A percentile compares a stretch with the other conserved stretches of the same genome.
Conservation (phyloP, 2,113 vertebrate genomes). For the Rhegmatorhina hoffmannsi region DNA sequence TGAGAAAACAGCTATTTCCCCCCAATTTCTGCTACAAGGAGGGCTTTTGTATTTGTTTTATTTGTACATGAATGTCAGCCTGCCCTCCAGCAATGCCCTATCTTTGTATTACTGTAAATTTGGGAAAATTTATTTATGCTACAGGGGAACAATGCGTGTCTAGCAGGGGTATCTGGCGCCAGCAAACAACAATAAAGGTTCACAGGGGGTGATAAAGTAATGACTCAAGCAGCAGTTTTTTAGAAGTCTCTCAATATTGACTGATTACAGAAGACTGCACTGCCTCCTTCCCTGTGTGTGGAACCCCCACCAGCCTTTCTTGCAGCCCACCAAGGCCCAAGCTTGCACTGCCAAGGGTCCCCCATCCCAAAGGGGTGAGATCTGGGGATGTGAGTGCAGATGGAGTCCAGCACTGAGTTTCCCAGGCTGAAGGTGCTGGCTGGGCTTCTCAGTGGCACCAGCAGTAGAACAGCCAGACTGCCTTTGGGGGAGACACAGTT, state of each 20-base stretch:
- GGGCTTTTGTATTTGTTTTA: slow-evolving; percentile 32
- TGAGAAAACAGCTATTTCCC: slow-evolving; percentile 4
- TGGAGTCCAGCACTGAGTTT: not conserved
- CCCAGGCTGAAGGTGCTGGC: not conserved
- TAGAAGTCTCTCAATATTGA: slow-evolving; percentile 17
- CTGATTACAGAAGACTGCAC: slow-evolving; percentile 6
- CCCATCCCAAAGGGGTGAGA: not conserved
- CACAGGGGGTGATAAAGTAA: slow-evolving; percentile 24
- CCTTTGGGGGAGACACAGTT: not conserved
- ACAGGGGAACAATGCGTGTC: slow-evolving; percentile 60
- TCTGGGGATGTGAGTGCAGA: not conserved
- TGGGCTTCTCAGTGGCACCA: not conserved
- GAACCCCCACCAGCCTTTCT: not conserved
- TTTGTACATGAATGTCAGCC: slow-evolving; percentile 47
- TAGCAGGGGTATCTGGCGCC: slow-evolving; percentile 55
- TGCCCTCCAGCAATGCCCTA: slow-evolving; percentile 61
- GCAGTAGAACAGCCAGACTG: not conserved
- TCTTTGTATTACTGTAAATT: slow-evolving; percentile 46
- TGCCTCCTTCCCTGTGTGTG: not conserved
- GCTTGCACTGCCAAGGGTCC: not conserved
- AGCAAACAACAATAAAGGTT: slow-evolving; percentile 66
- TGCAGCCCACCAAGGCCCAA: not conserved
- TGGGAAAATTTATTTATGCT: slow-evolving; percentile 57
- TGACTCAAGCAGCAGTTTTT: slow-evolving; percentile 43
- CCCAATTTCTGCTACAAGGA: not conserved